phyloP scores from a whole-genome alignment of 2,113 vertebrate species.

The Synchiropus splendidus region DNA sequence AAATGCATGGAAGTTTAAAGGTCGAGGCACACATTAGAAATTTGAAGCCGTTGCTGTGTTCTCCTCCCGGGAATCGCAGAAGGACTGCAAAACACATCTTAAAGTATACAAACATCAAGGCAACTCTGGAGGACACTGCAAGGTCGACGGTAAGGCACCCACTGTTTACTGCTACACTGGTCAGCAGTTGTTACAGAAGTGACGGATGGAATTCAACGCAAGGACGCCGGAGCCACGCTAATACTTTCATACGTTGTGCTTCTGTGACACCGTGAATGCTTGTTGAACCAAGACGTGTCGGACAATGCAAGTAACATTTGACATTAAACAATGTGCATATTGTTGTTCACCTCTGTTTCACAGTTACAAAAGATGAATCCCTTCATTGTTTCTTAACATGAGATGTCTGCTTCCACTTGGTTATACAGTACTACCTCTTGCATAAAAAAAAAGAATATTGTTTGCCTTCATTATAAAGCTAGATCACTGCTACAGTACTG shows the following conservation, averaged over 20 bases:
- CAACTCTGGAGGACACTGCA: slow-evolving; percentile 47
- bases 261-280: too few species aligned
- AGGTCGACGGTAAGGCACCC: slow-evolving; percentile 57
- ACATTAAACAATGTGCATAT: too few species aligned
- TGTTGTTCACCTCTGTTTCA: too few species aligned
- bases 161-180: slow-evolving; percentile 12
- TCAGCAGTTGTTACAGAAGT: slow-evolving; percentile 13
- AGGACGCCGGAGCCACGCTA: slow-evolving; percentile 11
- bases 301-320: too few species aligned
- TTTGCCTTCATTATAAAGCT: too few species aligned
- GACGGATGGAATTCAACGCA: slow-evolving; percentile 1
- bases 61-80: slow-evolving; percentile 1
- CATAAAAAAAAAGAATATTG: too few species aligned
- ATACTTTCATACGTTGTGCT: slow-evolving; percentile 37
- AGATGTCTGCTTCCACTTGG: too few species aligned
- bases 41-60: slow-evolving; percentile 1
- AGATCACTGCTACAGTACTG: too few species aligned
- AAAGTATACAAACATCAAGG: slow-evolving; percentile 40
- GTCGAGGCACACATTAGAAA: slow-evolving; percentile 6
- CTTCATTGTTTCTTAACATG: too few species aligned
- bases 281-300: too few species aligned
- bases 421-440: too few species aligned
- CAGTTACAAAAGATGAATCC: too few species aligned
- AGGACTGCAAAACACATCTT: slow-evolving; percentile 6
- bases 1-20: slow-evolving; percentile 18